A percentile compares a stretch with the other conserved stretches of the same genome.
Evolutionary conservation across 2,888 invertebrate genomes (phyloP).

Genomic region (Theodoxus fluviatilis): DNA sequence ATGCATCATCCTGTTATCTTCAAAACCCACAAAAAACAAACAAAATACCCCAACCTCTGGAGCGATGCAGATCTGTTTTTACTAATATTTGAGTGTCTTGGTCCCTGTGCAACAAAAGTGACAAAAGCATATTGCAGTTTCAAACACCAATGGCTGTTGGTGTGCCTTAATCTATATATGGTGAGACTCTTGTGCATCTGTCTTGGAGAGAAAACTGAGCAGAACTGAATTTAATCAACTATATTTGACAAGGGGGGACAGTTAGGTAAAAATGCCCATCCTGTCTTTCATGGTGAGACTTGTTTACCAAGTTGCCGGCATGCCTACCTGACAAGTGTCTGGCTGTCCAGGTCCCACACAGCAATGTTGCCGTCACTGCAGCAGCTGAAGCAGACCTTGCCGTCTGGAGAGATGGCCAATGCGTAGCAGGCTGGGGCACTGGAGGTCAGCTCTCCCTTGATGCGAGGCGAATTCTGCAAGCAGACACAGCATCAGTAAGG

Average conservation of each 20-base stretch:
- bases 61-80: too few species aligned
- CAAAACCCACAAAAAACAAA: too few species aligned
- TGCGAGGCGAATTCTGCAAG: conserved; percentile 80
- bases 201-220: not conserved
- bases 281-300: too few species aligned
- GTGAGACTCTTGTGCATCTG: not conserved
- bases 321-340: conserved; percentile 78
- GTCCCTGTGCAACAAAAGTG: too few species aligned
- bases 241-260: too few species aligned
- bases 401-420: conserved; percentile 93
- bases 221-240: not conserved
- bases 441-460: conserved; percentile 91
- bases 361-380: conserved; percentile 97
- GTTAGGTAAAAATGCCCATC: not conserved
- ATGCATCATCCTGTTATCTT: too few species aligned
- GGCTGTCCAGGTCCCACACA: conserved; percentile 94
- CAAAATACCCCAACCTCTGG: too few species aligned
- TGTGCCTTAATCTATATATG: not conserved
- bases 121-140: too few species aligned
- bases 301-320: too few species aligned
- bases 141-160: too few species aligned
- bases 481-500: conserved; percentile 22
- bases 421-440: conserved; percentile 96
- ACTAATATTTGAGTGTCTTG: too few species aligned
- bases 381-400: conserved; percentile 96